Base-by-base conservation (phyloP, 2,113 vertebrate genomes). In the Charina bottae region DNA sequence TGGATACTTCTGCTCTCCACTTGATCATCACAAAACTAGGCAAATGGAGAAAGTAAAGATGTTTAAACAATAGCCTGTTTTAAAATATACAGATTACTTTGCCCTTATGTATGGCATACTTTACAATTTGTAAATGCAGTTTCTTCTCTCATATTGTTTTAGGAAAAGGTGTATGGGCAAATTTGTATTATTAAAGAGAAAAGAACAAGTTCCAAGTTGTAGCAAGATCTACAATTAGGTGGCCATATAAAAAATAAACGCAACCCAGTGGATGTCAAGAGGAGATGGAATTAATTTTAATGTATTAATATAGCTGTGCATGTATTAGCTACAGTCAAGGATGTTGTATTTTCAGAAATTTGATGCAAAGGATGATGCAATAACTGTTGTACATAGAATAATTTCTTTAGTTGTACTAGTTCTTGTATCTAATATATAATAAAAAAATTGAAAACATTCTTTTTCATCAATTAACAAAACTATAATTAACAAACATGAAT, bases 391-490 rank as follows among this genome's bases (percentile, higher is more conserved):
- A 56, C 53, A 11, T 19, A 55, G 72, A 53, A n/a, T 54, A 55
- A 13, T 33, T 37, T 56, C 23, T 42, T 37, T 56, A 56, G 68
- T 55, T 72, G 62, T 68, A 49, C 3, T 72, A 33, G 64, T 49
- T n/a, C 46, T 68, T 64, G 46, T 54, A 89, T 68, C 26, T 53
- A 64, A 68, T n/a, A 53, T 9, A 46, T 10, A 28, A 89, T 24
- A 72, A 28, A 33, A 54, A 53, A 33, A 56, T 2, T 64, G 24
- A n/a, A 49, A 28, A 19, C 26, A 91, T 56, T 86, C 49, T 85
- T 60, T 89, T 91, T 62, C 15, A 62, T 6, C 78, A 59, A 10
- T 23, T 58, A 58, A 85, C 85, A 94, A 92, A 92, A 89, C 56
- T 42, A 91, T 88, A 59, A 42, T 21, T 72, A 89, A 72, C 53